phyloP scores from a whole-genome alignment of 2,113 vertebrate species.

The Orycteropus afer region DNA sequence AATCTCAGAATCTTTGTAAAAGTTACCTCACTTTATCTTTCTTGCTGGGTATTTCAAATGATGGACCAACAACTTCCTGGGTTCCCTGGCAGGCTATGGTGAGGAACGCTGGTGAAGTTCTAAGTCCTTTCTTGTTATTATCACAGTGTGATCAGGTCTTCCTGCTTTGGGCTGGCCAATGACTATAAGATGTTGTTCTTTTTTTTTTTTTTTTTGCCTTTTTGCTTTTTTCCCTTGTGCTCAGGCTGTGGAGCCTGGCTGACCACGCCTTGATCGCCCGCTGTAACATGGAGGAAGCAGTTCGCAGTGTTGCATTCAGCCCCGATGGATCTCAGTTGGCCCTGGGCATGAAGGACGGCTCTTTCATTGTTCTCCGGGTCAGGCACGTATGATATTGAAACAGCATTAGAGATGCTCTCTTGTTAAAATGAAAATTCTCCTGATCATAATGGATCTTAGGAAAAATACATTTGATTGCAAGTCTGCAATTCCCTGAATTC shows the following conservation, averaged over 20 bases:
- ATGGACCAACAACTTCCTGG: not conserved
- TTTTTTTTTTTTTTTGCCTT: constrained; percentile 1
- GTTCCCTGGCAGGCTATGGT: fast-evolving
- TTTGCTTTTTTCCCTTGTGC: constrained; percentile 37
- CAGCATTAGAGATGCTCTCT: not conserved
- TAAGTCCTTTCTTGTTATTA: not conserved
- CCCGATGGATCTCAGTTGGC: constrained; percentile 96
- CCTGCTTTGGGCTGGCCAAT: not conserved
- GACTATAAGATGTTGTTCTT: not conserved
- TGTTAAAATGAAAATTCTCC: not conserved
- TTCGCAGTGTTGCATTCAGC: constrained; percentile 95
- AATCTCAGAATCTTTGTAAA: constrained; percentile 6
- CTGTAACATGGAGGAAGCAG: constrained; percentile 97
- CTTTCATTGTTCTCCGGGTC: constrained; percentile 97
- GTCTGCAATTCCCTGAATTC: not conserved
- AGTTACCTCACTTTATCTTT: not conserved
- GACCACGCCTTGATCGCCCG: constrained; percentile 96
- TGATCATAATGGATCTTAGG: not conserved
- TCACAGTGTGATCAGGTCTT: not conserved
- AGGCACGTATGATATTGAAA: constrained; percentile 84
- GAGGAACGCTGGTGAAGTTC: not conserved
- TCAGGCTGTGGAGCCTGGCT: constrained; percentile 95
- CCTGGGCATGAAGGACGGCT: constrained; percentile 98
- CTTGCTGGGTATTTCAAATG: constrained; percentile 10
- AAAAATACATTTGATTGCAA: not conserved